phyloP scores from a whole-genome alignment of 2,797 vertebrate genomes.

The Parambassis ranga region DNA sequence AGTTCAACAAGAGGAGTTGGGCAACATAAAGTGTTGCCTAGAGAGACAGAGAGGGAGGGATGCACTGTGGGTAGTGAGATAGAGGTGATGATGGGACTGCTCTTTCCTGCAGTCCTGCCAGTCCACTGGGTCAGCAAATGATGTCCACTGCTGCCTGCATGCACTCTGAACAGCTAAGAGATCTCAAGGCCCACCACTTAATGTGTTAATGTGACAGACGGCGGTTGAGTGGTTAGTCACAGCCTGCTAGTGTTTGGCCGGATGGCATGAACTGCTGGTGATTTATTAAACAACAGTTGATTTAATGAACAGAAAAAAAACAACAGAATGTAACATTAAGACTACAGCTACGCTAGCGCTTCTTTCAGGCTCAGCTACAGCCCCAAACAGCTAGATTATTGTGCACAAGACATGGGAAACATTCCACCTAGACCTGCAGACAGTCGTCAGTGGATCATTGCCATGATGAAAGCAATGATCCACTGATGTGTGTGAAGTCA shows the following conservation, averaged over 20 bases:
- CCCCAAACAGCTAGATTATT: too few species aligned
- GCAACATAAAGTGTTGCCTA: not conserved
- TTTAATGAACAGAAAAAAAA: not conserved
- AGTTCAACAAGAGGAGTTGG: slow-evolving; percentile 8
- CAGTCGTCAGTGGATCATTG: too few species aligned
- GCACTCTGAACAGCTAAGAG: slow-evolving; percentile 18
- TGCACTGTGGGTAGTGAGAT: not conserved
- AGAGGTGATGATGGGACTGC: not conserved
- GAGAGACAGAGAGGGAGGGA: not conserved
- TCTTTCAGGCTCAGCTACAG: too few species aligned
- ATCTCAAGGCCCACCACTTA: slow-evolving; percentile 38
- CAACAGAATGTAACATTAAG: not conserved
- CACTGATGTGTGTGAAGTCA: too few species aligned
- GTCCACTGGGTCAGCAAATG: slow-evolving; percentile 49
- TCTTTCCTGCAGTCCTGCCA: slow-evolving; percentile 54
- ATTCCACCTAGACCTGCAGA: too few species aligned
- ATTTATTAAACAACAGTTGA: not conserved
- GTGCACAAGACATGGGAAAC: too few species aligned
- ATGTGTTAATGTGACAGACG: slow-evolving; percentile 40
- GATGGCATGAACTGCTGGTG: not conserved
- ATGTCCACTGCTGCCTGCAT: not conserved
- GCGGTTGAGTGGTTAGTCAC: slow-evolving; percentile 16
- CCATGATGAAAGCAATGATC: too few species aligned
- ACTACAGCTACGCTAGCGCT: not conserved
- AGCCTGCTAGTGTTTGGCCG: slow-evolving; percentile 7